phyloP scores from a whole-genome alignment of 2,797 vertebrate species.

The Columba guinea region DNA sequence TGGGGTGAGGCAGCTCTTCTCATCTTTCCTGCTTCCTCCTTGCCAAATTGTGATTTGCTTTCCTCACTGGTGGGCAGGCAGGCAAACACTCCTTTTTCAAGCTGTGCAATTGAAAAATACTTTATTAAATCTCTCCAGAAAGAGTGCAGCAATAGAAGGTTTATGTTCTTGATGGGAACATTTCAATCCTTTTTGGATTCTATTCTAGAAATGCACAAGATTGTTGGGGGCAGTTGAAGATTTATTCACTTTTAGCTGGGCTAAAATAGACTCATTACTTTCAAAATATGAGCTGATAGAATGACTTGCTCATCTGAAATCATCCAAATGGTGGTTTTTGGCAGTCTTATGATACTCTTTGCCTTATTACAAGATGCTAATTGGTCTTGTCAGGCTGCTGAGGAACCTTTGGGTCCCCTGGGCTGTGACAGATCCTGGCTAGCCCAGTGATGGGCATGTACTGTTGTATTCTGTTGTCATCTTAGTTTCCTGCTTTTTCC shows the following conservation, averaged over 20 bases:
- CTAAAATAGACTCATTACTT: conserved; percentile 58
- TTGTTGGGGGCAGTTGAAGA: not conserved
- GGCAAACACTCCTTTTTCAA: not conserved
- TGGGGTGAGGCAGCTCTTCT: conserved; percentile 41
- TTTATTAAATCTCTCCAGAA: conserved; percentile 23
- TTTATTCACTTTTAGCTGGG: conserved; percentile 1
- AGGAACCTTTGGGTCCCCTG: not conserved
- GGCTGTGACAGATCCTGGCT: not conserved
- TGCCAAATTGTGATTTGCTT: conserved; percentile 35
- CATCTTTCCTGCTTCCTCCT: conserved; percentile 28
- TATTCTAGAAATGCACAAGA: not conserved
- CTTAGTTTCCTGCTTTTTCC: not conserved
- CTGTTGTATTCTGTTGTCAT: not conserved
- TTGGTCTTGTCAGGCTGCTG: not conserved
- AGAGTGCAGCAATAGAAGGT: not conserved
- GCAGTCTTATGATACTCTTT: not conserved
- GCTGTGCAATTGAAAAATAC: not conserved
- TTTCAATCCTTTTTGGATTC: not conserved
- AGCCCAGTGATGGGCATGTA: fast-evolving
- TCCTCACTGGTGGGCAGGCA: not conserved
- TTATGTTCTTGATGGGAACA: not conserved
- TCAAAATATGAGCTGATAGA: conserved; percentile 38
- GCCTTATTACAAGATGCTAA: not conserved
- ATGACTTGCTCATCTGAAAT: conserved; percentile 50
- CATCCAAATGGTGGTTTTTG: not conserved